Evolutionary conservation across 2,797 vertebrate species (phyloP).

Genomic region (Sparidentex hasta): DNA sequence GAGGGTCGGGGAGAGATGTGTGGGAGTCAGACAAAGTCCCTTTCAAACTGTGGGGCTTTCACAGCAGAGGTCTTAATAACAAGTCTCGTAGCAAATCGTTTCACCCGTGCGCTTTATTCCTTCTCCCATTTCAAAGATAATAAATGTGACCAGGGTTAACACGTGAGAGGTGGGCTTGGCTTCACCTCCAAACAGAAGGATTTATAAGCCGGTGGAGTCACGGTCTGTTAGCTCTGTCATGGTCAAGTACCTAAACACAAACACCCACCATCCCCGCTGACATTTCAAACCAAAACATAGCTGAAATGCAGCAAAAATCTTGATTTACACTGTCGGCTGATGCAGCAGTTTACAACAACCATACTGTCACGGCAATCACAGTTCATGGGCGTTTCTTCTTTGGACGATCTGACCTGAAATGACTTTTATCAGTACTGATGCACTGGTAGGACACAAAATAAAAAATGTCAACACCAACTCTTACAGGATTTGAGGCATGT

Average conservation of each 20-base stretch:
- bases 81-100: too few species aligned
- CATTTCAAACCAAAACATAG: neutral
- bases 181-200: too few species aligned
- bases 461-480: neutral
- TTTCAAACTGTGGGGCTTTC: neutral
- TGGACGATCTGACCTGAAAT: too few species aligned
- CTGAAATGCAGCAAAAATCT: neutral
- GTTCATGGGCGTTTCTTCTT: too few species aligned
- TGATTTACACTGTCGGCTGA: neutral
- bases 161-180: neutral
- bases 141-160: too few species aligned
- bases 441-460: neutral
- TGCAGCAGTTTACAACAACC: neutral
- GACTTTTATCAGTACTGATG: too few species aligned
- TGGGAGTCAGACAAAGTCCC: slow-evolving; percentile 5
- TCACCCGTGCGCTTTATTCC: too few species aligned
- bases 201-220: neutral
- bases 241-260: neutral
- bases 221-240: neutral
- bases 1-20: slow-evolving; percentile 3
- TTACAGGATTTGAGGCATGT: too few species aligned
- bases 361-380: too few species aligned
- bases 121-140: too few species aligned
- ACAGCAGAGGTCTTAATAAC: too few species aligned
- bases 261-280: neutral